Base-by-base conservation (phyloP, 2,888 invertebrate species). In the Spisula solida region DNA sequence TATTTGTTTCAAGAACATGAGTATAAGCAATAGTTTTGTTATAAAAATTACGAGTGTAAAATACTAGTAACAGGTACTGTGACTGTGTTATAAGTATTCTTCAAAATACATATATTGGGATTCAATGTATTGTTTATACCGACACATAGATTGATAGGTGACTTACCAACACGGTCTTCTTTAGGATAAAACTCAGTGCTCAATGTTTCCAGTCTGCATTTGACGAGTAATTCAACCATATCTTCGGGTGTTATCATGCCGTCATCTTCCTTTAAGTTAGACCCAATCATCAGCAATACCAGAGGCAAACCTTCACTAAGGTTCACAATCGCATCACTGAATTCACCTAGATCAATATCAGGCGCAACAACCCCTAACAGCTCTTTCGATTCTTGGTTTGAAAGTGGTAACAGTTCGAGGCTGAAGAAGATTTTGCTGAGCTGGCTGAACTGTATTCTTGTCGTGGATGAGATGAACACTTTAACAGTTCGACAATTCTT, bases 281-380 rank as follows among this genome's bases (percentile, higher is more conserved):
- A 83, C 48, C 90, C 92, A 48, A 91, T 91, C 90, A 94, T 90
- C 55, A 93, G 70, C 29, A 93, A 82, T 29, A 93, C 87, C 51
- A 93, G 82, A 14, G 94, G 94, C 41, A 94, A 81, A 1, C 91
- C 91, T 85, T 92, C 92, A 85, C 93, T 93, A 2, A 91, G 87
- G 12, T 84, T 83, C 10, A 93, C 90, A 78, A 94, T 94, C 12
- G 55, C 56, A 14, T 90, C 88, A 31, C 89, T 78, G 66, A 90
- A 88, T 18, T 89, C 85, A 8, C 92, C 93, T 31, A 93, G 91
- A 4, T 92, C 88, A 8, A 93, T 89, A 31, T 79, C 78, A 6
- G 89, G 91, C 1, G 92, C 88, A 0, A 91, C 86, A 0, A 79
- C 85, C 18, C 87, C 80, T 14, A 94, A 80, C 31, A 94, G 75